A percentile compares a stretch with the other conserved stretches of the same genome.
Evolutionary conservation across 37 sponge, comb jelly and placozoan genomes (phyloP).

Genomic region (Spongilla lacustris): DNA sequence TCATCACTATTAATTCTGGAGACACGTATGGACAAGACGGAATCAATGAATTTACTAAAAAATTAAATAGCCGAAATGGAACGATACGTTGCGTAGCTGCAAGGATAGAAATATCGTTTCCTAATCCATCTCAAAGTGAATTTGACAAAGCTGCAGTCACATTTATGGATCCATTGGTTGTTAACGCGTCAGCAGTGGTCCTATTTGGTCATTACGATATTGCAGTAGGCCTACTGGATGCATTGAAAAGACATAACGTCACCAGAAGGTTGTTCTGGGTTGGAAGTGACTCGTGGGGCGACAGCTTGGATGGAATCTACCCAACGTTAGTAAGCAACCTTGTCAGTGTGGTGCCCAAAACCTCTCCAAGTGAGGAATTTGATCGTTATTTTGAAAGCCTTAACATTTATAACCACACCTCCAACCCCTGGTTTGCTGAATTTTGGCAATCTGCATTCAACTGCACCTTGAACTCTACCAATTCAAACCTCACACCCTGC

Average conservation of each 20-base stretch:
- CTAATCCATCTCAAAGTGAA: neutral
- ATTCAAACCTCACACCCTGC: neutral
- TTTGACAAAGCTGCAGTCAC: slow-evolving; percentile 1
- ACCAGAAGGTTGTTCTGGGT: slow-evolving; percentile 57
- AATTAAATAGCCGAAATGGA: neutral
- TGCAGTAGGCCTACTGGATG: slow-evolving; percentile 9
- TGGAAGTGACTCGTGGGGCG: slow-evolving; percentile 82
- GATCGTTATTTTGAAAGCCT: slow-evolving; percentile 58
- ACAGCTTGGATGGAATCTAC: neutral
- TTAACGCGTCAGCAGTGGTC: slow-evolving; percentile 59
- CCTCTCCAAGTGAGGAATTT: slow-evolving; percentile 15
- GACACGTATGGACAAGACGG: slow-evolving; percentile 51
- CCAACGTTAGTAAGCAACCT: slow-evolving; percentile 22
- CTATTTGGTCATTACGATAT: slow-evolving; percentile 50
- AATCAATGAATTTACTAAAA: slow-evolving; percentile 11
- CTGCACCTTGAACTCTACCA: slow-evolving; percentile 26
- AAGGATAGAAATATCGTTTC: neutral
- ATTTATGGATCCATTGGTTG: slow-evolving; percentile 18
- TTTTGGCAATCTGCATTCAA: slow-evolving; percentile 47
- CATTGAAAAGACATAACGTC: slow-evolving; percentile 3
- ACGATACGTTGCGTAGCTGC: slow-evolving; percentile 20
- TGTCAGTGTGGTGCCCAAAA: slow-evolving; percentile 36
- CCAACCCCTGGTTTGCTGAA: slow-evolving; percentile 76
- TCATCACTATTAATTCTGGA: slow-evolving; percentile 37
- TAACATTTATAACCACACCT: slow-evolving; percentile 41